Evolutionary conservation across 2,113 vertebrate species (phyloP), one percentile per base, ranked within the genome.

Genomic region (Nymphicus hollandicus): DNA sequence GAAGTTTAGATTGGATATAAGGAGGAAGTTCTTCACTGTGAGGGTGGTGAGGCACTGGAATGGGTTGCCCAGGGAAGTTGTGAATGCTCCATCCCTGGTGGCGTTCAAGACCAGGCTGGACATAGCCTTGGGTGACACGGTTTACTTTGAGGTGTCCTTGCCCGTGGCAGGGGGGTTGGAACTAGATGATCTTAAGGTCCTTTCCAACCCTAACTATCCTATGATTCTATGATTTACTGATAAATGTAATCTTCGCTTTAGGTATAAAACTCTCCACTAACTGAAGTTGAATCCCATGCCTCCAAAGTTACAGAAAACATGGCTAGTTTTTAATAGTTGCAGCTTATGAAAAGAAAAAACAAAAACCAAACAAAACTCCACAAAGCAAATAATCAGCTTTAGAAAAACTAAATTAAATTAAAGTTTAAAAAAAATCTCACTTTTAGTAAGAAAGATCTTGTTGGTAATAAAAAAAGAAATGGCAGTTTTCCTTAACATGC

Each of bases 231-330:
- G 41, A 41, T 41, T 39, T n/a, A 91, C 69, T 77, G 46, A 93
- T 94, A 96, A 91, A 58, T 83, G 9, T 74, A 93, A 91, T 77
- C 39, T 13, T 83, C 83, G 46, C 64, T 78, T 89, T 71, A 77
- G 72, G 60, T 60, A 77, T 66, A 52, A 63, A 89, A 39, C 9
- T 56, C 22, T 49, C 31, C 33, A 70, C 9, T 39, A 61, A 63
- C 13, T 61, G 19, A 23, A n/a, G 27, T 17, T 74, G 64, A 70
- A 25, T 41, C 14, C 6, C 14, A 22, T 60, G 50, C 29, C 35
- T 90, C 18, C 29, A n/a, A 55, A 66, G 12, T 18, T 60, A 77
- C 15, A 88, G 41, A 83, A 52, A 77, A 56, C 19, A 56, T 15
- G 8, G 8, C 6, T 6, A 66, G 24, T 49, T 39, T 81, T 64